phyloP scores from a whole-genome alignment of 2,113 vertebrate species.

The Microtus montanus region DNA sequence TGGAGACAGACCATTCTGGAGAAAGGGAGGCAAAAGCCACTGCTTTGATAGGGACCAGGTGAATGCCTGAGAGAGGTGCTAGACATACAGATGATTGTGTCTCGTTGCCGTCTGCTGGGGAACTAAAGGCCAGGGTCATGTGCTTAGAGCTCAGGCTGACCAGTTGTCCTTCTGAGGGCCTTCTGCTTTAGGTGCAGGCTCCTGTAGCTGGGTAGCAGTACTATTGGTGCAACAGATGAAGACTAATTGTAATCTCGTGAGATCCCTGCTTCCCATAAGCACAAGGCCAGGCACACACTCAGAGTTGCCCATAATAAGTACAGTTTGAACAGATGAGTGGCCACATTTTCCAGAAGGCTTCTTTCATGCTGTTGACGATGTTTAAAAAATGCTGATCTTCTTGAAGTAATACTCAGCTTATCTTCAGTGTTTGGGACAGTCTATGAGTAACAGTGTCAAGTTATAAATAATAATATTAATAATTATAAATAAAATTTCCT shows the following conservation, averaged over 20 bases:
- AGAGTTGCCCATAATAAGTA: no score
- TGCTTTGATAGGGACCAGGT: neutral
- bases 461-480: no score
- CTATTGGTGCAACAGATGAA: no score
- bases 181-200: neutral
- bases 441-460: no score
- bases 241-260: neutral
- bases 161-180: no score
- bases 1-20: neutral
- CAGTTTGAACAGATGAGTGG: neutral
- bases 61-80: neutral
- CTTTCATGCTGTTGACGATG: neutral
- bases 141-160: neutral
- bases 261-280: no score
- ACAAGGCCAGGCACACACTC: neutral
- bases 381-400: neutral
- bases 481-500: no score
- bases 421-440: neutral
- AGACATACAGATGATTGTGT: neutral
- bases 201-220: neutral
- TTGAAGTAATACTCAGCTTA: neutral
- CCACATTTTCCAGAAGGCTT: neutral
- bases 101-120: no score
- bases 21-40: neutral
- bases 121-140: no score